Evolutionary conservation across 2,113 vertebrate genomes (phyloP).

Genomic region (Chinchilla lanigera): DNA sequence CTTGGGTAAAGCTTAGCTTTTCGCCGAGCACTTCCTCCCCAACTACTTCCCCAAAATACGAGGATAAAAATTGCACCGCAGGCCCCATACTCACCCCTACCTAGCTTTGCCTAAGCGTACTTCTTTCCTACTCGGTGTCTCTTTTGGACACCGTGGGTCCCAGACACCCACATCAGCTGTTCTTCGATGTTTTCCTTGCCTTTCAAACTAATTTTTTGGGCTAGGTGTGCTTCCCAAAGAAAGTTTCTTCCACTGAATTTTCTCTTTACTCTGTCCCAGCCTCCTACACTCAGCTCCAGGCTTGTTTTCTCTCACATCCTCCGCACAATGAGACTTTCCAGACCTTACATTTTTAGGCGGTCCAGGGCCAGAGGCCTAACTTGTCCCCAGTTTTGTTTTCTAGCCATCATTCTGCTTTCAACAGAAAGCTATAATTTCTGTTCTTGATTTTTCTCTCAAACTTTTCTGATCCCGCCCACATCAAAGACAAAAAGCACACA

Average conservation of each 20-base stretch:
- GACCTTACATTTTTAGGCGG: background rate
- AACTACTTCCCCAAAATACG: background rate
- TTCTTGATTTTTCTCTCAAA: background rate
- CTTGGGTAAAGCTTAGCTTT: background rate
- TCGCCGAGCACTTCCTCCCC: background rate
- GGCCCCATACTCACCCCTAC: background rate
- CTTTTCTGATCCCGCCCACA: background rate
- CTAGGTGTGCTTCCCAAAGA: background rate
- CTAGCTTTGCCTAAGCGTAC: background rate
- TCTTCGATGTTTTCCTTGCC: background rate
- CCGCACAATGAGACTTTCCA: background rate
- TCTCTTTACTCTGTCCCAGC: background rate
- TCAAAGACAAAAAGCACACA: background rate
- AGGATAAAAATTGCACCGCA: background rate
- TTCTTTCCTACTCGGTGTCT: background rate
- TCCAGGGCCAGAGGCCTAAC: background rate
- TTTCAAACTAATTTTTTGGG: conserved; percentile 3
- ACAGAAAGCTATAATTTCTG: background rate
- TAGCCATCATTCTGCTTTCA: background rate
- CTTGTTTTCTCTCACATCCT: background rate
- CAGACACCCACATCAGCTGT: background rate
- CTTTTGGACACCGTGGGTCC: background rate
- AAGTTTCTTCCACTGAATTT: background rate
- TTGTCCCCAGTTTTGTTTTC: background rate
- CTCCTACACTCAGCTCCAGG: background rate